Base-by-base conservation (phyloP, 2,797 vertebrate species). In the Poeciliopsis gracilis region DNA sequence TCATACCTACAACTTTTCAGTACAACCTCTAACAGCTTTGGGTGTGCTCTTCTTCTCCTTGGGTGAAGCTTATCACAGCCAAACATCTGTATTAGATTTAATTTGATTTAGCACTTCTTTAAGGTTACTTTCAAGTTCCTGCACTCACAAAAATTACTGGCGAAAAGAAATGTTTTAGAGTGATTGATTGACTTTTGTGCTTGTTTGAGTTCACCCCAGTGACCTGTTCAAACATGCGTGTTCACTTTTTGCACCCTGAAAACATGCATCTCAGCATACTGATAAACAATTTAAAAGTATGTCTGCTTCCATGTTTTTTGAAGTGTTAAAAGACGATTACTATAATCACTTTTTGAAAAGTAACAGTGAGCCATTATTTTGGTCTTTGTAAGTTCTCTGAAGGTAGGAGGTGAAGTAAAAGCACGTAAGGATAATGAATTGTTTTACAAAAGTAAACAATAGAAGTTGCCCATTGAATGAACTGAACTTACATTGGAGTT, bases 81-180 rank as follows among this genome's bases (percentile, higher is more conserved):
- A 84, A 73, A 78, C 46, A 43, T 59, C 18, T 0, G 12, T 28
- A 43, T 74, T 28, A 69, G 49, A 79, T 83, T 83, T 46, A 69
- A 84, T 77, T 73, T 57, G 78, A 73, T 84, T 84, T 87, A 73
- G 80, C 55, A 67, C 77, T 77, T 43, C 78, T 72, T 38, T 79
- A 41, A 18, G 20, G 16, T 76, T 77, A 28, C 41, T 72, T 43
- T 79, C 16, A 9, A 55, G 43, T 79, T 78, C 43, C 41, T 80
- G 82, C 78, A n/a, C 75, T 82, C 25, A 63, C 38, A 70, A 41
- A 61, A 61, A 83, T 41, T 1, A 33, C 8, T 49, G 38, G 77
- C 41, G 77, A 6, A 66, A 67, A 87, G 63, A 72, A 81, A 78
- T 41, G 70, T 72, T 63, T 67, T 74, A 73, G 79, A 79, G 75